Conservation (phyloP, 2,113 vertebrate genomes). For the Capreolus pygargus region DNA sequence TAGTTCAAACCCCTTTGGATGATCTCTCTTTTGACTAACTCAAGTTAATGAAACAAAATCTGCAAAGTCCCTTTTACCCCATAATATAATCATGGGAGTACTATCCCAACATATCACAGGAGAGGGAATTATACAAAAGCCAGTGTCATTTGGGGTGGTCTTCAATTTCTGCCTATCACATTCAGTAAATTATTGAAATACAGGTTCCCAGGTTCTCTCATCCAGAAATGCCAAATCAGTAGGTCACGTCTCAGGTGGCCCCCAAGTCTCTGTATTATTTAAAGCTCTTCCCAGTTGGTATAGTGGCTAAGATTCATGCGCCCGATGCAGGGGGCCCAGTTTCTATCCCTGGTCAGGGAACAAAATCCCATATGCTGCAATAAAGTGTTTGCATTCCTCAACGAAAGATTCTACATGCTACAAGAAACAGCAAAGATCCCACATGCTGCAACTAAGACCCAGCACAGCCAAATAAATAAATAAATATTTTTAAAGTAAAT, state of each 20-base stretch:
- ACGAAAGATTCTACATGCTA: background rate
- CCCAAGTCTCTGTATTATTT: background rate
- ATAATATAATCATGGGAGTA: background rate
- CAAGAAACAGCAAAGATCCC: background rate
- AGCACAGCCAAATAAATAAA: background rate
- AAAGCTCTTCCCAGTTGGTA: background rate
- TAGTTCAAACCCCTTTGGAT: background rate
- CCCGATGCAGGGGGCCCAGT: rapidly evolving
- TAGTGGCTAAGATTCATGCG: background rate
- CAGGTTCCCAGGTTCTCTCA: background rate
- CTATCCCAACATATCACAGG: background rate
- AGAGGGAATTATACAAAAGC: background rate
- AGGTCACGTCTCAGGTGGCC: background rate
- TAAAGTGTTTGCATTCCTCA: background rate
- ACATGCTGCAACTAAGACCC: background rate
- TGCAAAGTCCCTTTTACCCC: background rate
- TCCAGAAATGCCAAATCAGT: background rate
- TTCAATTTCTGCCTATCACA: background rate
- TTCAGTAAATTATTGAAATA: background rate
- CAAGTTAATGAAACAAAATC: background rate
- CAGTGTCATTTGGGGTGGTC: background rate
- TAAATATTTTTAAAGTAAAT: background rate
- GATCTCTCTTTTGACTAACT: background rate
- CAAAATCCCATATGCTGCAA: background rate
- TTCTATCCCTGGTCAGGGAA: background rate